phyloP scores from a whole-genome alignment of 2,797 vertebrate genomes.

The Neostethus bicornis region DNA sequence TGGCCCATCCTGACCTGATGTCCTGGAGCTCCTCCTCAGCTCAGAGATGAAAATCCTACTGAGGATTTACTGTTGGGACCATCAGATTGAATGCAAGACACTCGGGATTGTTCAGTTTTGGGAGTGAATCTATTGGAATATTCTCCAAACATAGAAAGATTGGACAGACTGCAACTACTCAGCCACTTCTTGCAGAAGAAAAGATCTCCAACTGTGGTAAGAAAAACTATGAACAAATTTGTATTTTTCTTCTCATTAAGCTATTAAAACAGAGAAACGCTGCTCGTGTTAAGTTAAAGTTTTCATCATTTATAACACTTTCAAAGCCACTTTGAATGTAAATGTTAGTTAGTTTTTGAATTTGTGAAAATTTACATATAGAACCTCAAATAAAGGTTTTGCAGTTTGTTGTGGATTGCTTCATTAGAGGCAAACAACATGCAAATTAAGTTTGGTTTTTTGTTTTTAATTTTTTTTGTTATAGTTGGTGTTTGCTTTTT shows the following conservation, averaged over 20 bases:
- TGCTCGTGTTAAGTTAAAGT: too few relatives aligned
- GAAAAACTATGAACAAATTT: slow-evolving; percentile 10
- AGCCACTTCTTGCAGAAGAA: slow-evolving; percentile 23
- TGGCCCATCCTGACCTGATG: slow-evolving; percentile 54
- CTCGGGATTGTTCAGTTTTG: slow-evolving; percentile 15
- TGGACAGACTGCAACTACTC: slow-evolving; percentile 22
- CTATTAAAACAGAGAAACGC: neutral
- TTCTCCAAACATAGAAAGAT: slow-evolving; percentile 21
- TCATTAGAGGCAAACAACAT: neutral
- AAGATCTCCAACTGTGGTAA: slow-evolving; percentile 57
- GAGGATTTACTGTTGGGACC: slow-evolving; percentile 57
- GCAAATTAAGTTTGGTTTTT: neutral
- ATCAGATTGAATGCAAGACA: slow-evolving; percentile 35
- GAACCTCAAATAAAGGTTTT: neutral
- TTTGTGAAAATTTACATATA: neutral
- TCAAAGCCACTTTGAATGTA: neutral
- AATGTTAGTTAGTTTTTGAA: neutral
- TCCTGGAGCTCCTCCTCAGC: slow-evolving; percentile 58
- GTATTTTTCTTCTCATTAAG: slow-evolving; percentile 1
- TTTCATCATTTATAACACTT: too few relatives aligned
- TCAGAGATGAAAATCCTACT: slow-evolving; percentile 58
- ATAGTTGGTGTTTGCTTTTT: slow-evolving; percentile 40
- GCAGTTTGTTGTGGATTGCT: neutral
- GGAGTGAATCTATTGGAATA: slow-evolving; percentile 52
- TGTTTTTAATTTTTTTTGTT: slow-evolving; percentile 13